These are phyloP conservation scores for Kryptolebias marmoratus DNA, from an alignment of 2,113 vertebrate genomes.

Conservation along the genomic window DNA sequence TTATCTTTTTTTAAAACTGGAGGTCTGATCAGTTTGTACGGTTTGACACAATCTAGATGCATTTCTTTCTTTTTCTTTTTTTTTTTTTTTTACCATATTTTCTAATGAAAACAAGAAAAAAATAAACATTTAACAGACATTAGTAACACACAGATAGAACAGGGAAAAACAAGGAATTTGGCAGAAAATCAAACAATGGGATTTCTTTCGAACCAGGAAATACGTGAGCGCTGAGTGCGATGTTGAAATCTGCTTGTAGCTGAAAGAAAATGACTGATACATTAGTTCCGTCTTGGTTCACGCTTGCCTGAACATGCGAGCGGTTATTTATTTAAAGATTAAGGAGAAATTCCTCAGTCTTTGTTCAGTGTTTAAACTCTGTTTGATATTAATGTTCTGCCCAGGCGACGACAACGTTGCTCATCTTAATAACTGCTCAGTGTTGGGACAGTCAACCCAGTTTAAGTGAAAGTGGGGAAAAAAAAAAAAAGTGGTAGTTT, in stretches of 20 bases:
- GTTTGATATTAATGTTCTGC: conserved; percentile 14
- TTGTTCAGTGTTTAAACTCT: conserved; percentile 24
- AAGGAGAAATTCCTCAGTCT: conserved; percentile 12
- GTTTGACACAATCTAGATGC: neutral
- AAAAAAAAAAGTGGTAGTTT: too few relatives aligned
- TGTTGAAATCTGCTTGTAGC: conserved; percentile 18
- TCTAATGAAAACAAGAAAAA: conserved; percentile 51
- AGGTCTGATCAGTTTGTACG: neutral
- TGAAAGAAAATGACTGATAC: conserved; percentile 37
- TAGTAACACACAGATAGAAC: conserved; percentile 24
- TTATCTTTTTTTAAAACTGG: conserved; percentile 19
- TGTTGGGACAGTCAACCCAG: conserved; percentile 46
- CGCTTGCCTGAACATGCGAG: conserved; percentile 25
- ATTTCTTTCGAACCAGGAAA: conserved; percentile 32
- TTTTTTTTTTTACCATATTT: conserved; percentile 24
- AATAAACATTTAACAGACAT: conserved; percentile 37
- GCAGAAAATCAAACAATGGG: conserved; percentile 26
- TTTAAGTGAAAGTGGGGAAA: conserved; percentile 41
- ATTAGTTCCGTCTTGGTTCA: conserved; percentile 46
- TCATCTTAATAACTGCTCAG: conserved; percentile 63
- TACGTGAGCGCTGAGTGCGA: conserved; percentile 12
- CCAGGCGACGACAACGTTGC: conserved; percentile 28
- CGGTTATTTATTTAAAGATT: conserved; percentile 33
- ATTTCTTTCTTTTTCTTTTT: conserved; percentile 9
- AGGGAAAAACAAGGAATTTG: conserved; percentile 29